These are phyloP conservation scores for Caenorhabditis latens DNA, from an alignment of 1,140 invertebrate genomes.

Conservation along the genomic window DNA sequence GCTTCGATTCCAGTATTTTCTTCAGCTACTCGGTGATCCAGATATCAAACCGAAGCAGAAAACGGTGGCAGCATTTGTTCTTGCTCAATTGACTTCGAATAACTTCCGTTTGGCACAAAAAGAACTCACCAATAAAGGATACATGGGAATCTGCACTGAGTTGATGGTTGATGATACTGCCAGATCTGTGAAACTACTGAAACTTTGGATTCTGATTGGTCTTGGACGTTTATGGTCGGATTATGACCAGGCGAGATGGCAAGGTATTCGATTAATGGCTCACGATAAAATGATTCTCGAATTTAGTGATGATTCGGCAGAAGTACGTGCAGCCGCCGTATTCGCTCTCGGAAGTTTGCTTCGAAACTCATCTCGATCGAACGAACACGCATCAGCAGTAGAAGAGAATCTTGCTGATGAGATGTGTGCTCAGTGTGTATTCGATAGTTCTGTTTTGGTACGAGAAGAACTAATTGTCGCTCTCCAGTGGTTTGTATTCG, in stretches of 20 bases:
- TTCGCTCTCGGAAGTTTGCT: slow-evolving; percentile 76
- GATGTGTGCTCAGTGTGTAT: slow-evolving; percentile 73
- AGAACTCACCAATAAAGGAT: slow-evolving; percentile 72
- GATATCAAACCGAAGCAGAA: slow-evolving; percentile 63
- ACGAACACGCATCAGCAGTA: slow-evolving; percentile 71
- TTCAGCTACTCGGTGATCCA: slow-evolving; percentile 78
- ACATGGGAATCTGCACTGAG: slow-evolving; percentile 73
- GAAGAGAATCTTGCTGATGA: slow-evolving; percentile 75
- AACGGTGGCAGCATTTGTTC: slow-evolving; percentile 75
- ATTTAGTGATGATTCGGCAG: slow-evolving; percentile 73
- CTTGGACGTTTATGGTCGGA: slow-evolving; percentile 93
- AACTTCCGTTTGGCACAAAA: slow-evolving; percentile 74
- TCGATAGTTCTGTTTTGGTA: slow-evolving; percentile 74
- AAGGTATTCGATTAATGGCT: slow-evolving; percentile 92
- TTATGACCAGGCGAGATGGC: slow-evolving; percentile 93
- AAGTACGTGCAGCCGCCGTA: slow-evolving; percentile 76
- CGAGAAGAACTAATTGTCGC: slow-evolving; percentile 74
- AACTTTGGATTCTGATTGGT: slow-evolving; percentile 93
- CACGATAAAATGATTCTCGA: slow-evolving; percentile 82
- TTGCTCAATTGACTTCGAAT: slow-evolving; percentile 76
- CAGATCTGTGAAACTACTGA: slow-evolving; percentile 80
- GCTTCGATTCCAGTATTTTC: slow-evolving; percentile 72
- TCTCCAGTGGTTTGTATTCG: slow-evolving; percentile 75
- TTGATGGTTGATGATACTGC: slow-evolving; percentile 68
- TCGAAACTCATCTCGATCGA: slow-evolving; percentile 71